Conservation (phyloP, 2,888 invertebrate species). For the Drosophila colorata region DNA sequence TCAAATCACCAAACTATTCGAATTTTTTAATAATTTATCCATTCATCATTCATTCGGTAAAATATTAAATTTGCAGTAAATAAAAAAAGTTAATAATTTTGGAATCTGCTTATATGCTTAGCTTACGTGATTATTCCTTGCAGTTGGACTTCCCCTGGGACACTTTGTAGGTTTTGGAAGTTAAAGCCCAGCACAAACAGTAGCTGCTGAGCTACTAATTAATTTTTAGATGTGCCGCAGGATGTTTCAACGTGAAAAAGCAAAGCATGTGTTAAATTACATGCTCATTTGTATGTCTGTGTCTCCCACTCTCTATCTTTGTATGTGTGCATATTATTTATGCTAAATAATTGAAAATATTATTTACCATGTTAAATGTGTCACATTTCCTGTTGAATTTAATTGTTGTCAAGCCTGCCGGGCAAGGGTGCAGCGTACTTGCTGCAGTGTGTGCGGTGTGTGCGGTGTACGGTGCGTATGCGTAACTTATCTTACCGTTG, state of each 20-base stretch:
- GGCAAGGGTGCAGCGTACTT: slow-evolving; percentile 25
- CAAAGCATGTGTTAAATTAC: slow-evolving; percentile 73
- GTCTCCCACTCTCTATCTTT: background rate
- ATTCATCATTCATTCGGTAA: no score
- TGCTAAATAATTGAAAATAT: slow-evolving; percentile 80
- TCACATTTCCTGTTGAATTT: slow-evolving; percentile 80
- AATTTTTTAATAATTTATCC: no score
- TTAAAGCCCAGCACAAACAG: slow-evolving; percentile 33
- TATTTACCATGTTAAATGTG: slow-evolving; percentile 78
- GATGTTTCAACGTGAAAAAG: slow-evolving; percentile 51
- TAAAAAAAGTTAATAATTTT: no score
- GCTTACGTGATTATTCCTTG: no score
- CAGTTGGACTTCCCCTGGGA: background rate
- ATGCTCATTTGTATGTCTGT: slow-evolving; percentile 17
- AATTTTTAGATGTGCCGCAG: slow-evolving; percentile 75
- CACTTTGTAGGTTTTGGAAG: slow-evolving; percentile 7
- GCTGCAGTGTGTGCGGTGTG: background rate
- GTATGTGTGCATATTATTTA: slow-evolving; percentile 49
- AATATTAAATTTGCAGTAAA: no score
- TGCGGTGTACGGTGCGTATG: slow-evolving; percentile 68
- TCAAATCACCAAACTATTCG: no score
- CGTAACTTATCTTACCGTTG: slow-evolving; percentile 82
- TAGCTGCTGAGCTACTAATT: slow-evolving; percentile 61
- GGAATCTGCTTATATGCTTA: no score
- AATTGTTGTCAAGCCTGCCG: slow-evolving; percentile 74